Evolutionary conservation across 2,797 vertebrate genomes (phyloP), one percentile per base, ranked within the genome.

Genomic region (Varecia variegata): DNA sequence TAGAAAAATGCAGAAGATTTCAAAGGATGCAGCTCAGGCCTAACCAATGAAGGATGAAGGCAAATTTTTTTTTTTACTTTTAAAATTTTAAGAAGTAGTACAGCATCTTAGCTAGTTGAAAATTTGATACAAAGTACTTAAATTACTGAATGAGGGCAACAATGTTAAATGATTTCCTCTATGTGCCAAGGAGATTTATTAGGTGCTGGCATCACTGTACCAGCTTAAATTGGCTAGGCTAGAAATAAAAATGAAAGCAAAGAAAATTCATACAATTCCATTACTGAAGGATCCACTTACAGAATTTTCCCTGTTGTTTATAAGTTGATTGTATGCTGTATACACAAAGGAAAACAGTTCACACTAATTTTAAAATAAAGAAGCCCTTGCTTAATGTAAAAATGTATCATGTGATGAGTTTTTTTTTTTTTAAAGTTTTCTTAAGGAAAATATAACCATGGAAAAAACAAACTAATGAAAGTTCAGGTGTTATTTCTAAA

Each of bases 61-160:
- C 47, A 92, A 13, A 86, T n/a, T 58, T 73, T 88, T 40, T 88
- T 45, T 45, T 23, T 54, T 58, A 56, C 21, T 52, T 62, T 94
- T 73, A 76, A 38, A 88, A 58, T 85, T 90, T 93, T 92, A 96
- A 45, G 30, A 94, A 77, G 67, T 89, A 97, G 38, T 43, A 85
- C 2, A 92, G 45, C 25, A 43, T 79, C 32, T 54, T 43, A 91
- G 6, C 25, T 52, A 27, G 43, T 62, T 96, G 88, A 84, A 80
- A 60, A 43, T 40, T 68, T 77, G 25, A 79, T 81, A 89, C 40
- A 62, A 89, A 93, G 12, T 77, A 45, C 50, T 90, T 88, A 86
- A 76, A 84, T n/a, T 45, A 52, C 84, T 62, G 65, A 73, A 65
- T 56, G 43, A 93, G 73, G 54, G 14, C 65, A 76, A 17, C 3